phyloP scores from a whole-genome alignment of 1,140 invertebrate species.

The Samia ricini region DNA sequence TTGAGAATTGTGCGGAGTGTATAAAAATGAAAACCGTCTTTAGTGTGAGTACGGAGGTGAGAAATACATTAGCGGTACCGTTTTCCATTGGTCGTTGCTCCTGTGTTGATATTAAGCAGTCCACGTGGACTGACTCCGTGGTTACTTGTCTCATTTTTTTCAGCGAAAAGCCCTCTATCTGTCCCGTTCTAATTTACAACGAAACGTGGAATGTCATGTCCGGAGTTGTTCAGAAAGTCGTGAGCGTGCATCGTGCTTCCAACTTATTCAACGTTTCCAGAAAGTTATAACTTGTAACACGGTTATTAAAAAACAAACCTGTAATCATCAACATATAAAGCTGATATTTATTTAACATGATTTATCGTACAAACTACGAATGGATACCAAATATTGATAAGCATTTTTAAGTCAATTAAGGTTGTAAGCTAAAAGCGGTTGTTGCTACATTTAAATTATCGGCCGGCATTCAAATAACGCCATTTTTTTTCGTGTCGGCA shows the following conservation, averaged over 20 bases:
- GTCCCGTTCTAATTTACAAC: constrained; percentile 76
- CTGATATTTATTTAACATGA: constrained; percentile 28
- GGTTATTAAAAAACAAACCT: not conserved
- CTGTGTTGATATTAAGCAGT: constrained; percentile 76
- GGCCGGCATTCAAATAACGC: constrained; percentile 75
- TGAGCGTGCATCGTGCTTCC: constrained; percentile 77
- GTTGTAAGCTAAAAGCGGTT: constrained; percentile 77
- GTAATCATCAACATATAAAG: constrained; percentile 26
- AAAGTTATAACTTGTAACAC: constrained; percentile 43
- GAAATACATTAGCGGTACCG: constrained; percentile 77
- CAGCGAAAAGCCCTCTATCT: constrained; percentile 61
- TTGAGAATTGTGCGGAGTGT: constrained; percentile 57
- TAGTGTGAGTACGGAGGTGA: constrained; percentile 76
- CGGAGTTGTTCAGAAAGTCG: constrained; percentile 77
- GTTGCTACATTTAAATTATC: constrained; percentile 78
- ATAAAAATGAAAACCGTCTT: constrained; percentile 55
- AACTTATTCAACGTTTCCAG: constrained; percentile 46
- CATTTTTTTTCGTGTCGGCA: constrained; percentile 75
- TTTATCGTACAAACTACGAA: constrained; percentile 36
- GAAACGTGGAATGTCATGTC: constrained; percentile 77
- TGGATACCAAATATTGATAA: constrained; percentile 61
- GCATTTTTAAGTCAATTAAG: constrained; percentile 78
- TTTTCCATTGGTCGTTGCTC: constrained; percentile 76
- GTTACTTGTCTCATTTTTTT: constrained; percentile 74
- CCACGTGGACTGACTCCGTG: constrained; percentile 71